Percentiles rank a stretch among this genome's conserved stretches.
Evolutionary conservation across 2,113 vertebrate genomes (phyloP).

Genomic region (Anolis carolinensis): DNA sequence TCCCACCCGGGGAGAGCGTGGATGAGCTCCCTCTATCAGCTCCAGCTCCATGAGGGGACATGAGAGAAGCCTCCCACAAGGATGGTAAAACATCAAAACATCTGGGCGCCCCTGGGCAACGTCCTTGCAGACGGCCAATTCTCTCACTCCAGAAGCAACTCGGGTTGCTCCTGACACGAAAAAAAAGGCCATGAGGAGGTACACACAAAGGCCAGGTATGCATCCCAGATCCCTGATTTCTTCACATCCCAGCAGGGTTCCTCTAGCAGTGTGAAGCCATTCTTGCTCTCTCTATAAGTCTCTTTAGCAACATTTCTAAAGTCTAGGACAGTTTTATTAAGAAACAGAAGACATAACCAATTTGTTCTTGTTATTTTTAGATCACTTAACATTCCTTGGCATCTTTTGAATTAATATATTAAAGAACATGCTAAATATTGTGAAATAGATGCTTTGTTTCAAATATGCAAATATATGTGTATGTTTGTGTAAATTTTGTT

Average conservation of each 20-base stretch:
- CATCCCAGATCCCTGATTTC: not conserved
- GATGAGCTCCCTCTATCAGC: too few relatives aligned
- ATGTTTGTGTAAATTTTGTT: not conserved
- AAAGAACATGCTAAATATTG: not conserved
- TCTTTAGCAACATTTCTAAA: not conserved
- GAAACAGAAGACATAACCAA: not conserved
- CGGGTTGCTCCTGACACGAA: too few relatives aligned
- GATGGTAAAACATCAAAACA: too few relatives aligned
- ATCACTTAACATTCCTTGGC: not conserved
- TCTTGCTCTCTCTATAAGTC: not conserved
- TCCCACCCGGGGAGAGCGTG: too few relatives aligned
- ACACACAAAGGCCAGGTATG: too few relatives aligned
- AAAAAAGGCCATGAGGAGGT: too few relatives aligned
- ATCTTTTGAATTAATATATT: not conserved
- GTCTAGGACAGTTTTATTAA: not conserved
- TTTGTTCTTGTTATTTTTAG: not conserved
- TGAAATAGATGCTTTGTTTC: not conserved
- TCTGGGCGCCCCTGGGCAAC: too few relatives aligned
- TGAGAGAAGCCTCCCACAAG: too few relatives aligned
- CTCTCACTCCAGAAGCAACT: too few relatives aligned
- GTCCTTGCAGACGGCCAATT: too few relatives aligned
- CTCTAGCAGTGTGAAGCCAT: not conserved
- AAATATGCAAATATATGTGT: not conserved
- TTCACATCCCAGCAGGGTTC: not conserved
- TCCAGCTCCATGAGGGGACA: too few relatives aligned